Conservation (phyloP, 2,113 vertebrate species). For the Nothoprocta perdicaria region DNA sequence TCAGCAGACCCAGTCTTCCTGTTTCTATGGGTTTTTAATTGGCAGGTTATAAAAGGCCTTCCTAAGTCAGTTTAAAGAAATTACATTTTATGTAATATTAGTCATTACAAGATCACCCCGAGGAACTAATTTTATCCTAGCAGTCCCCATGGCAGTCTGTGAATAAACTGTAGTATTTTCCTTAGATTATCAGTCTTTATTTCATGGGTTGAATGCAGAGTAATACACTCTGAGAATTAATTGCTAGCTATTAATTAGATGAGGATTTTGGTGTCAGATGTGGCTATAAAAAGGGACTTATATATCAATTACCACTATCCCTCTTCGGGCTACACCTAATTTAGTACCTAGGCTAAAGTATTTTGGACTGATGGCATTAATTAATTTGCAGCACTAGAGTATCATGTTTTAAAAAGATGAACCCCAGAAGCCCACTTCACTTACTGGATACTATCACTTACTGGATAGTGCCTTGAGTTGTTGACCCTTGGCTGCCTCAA, state of each 20-base stretch:
- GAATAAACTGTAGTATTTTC: background rate
- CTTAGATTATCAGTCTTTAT: background rate
- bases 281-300: background rate
- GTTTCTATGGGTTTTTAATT: background rate
- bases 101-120: background rate
- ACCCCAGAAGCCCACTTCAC: background rate
- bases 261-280: background rate
- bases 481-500: constrained; percentile 10
- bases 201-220: background rate
- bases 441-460: background rate
- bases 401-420: background rate
- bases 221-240: background rate
- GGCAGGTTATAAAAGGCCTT: background rate
- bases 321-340: background rate
- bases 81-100: background rate
- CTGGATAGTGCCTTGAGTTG: background rate
- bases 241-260: background rate
- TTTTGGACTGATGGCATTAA: background rate
- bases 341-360: background rate
- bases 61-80: background rate
- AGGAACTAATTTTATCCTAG: background rate
- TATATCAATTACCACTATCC: background rate
- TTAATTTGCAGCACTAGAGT: background rate
- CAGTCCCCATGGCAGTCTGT: background rate
- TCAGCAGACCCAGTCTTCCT: background rate